phyloP scores from a whole-genome alignment of 2,888 invertebrate species.

The Cosmorhoe ocellata region DNA sequence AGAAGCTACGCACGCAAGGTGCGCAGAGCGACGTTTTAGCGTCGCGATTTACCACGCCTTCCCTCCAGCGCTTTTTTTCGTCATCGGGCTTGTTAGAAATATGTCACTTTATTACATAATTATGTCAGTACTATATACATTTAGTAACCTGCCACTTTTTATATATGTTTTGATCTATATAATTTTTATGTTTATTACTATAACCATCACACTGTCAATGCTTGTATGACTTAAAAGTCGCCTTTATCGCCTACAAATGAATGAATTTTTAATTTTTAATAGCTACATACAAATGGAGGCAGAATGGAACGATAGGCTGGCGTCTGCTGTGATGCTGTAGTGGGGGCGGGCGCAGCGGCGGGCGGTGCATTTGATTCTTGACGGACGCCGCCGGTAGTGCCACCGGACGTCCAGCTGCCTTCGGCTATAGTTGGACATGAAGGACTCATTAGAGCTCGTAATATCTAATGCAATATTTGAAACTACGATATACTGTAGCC shows the following conservation, averaged over 20 bases:
- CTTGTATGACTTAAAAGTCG: no score
- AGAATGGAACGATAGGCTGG: conserved; percentile 88
- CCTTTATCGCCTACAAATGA: no score
- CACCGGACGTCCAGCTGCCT: conserved; percentile 95
- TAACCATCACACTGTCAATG: no score
- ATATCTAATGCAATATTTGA: background rate
- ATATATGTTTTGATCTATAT: no score
- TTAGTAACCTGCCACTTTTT: no score
- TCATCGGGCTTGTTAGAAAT: conserved; percentile 12
- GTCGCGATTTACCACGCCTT: conserved; percentile 9
- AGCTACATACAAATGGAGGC: conserved; percentile 87
- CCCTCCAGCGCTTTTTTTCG: conserved; percentile 24
- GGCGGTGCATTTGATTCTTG: conserved; percentile 78
- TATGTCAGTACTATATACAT: background rate
- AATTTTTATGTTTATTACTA: no score
- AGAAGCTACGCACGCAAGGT: conserved; percentile 5
- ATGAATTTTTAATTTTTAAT: no score
- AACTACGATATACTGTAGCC: no score
- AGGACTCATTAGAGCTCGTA: background rate
- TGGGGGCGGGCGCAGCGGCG: conserved; percentile 77
- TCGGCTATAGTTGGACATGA: conserved; percentile 80
- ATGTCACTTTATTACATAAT: no score
- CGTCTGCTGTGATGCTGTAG: conserved; percentile 81
- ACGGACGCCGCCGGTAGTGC: conserved; percentile 83
- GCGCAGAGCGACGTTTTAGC: conserved; percentile 9